These are phyloP conservation scores for Phrynocephalus vlangalii DNA, from an alignment of 2,797 vertebrate species.

Conservation along the genomic window DNA sequence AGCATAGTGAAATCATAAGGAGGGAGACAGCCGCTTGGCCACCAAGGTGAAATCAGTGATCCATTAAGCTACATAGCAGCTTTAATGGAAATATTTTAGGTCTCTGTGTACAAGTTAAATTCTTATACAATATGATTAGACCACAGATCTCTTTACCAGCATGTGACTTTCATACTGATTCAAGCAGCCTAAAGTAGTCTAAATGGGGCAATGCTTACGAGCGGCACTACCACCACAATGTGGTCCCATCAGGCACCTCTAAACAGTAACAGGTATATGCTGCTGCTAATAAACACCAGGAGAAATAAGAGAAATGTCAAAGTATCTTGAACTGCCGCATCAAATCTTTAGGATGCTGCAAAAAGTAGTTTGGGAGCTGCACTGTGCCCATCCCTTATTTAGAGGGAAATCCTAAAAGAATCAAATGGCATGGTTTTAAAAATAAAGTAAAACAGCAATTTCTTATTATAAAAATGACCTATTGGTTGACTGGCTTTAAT, in stretches of 20 bases:
- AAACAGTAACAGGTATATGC: background rate
- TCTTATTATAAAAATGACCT: background rate
- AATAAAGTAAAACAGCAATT: background rate
- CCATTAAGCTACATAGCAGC: background rate
- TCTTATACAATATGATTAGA: background rate
- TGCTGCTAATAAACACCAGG: background rate
- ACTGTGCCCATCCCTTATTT: background rate
- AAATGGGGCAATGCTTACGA: background rate
- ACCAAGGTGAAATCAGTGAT: background rate
- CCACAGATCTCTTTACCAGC: background rate
- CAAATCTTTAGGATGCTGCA: too few species aligned
- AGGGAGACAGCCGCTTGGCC: background rate
- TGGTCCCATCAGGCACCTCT: too few species aligned
- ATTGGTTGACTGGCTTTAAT: background rate
- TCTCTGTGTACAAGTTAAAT: background rate
- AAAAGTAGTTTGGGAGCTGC: too few species aligned
- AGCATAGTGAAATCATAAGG: background rate
- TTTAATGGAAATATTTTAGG: background rate
- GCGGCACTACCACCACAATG: background rate
- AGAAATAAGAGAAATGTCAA: background rate
- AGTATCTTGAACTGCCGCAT: background rate
- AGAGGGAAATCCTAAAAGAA: background rate
- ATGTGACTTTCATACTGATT: background rate
- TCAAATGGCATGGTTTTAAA: background rate
- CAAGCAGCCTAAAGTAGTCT: too few species aligned